A percentile compares a stretch with the other conserved stretches of the same genome.
phyloP scores from a whole-genome alignment of 2,797 vertebrate genomes.

The Semotilus atromaculatus region DNA sequence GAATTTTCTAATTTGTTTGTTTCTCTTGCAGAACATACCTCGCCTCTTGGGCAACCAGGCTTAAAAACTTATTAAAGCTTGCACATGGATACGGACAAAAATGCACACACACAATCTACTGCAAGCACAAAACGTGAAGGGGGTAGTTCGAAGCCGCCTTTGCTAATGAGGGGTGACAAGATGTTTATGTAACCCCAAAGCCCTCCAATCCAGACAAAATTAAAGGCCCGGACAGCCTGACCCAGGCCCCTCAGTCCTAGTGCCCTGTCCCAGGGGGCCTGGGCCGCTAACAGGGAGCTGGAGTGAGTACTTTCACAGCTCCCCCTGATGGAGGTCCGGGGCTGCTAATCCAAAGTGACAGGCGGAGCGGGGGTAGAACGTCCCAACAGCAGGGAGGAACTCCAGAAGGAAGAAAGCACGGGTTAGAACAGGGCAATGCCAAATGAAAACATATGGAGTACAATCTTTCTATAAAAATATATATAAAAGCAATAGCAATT shows the following conservation, averaged over 20 bases:
- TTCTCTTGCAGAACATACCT: slow-evolving; percentile 49
- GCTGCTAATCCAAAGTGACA: slow-evolving; percentile 79
- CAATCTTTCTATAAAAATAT: slow-evolving; percentile 5
- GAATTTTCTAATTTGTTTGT: slow-evolving; percentile 68
- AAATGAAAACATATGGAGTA: slow-evolving; percentile 50
- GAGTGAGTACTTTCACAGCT: slow-evolving; percentile 78
- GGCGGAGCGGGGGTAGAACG: slow-evolving; percentile 73
- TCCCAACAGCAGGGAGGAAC: slow-evolving; percentile 64
- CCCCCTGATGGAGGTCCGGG: slow-evolving; percentile 66
- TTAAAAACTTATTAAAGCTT: slow-evolving; percentile 60
- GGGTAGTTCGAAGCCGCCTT: slow-evolving; percentile 58
- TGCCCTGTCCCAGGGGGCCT: slow-evolving; percentile 63
- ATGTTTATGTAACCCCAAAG: slow-evolving; percentile 85
- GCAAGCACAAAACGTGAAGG: slow-evolving; percentile 42
- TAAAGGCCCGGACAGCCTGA: slow-evolving; percentile 75
- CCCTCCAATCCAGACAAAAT: slow-evolving; percentile 79
- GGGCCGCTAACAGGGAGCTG: slow-evolving; percentile 56
- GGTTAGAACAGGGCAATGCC: slow-evolving; percentile 61
- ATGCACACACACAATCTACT: slow-evolving; percentile 45
- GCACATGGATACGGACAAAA: slow-evolving; percentile 18
- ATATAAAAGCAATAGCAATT: slow-evolving; percentile 60
- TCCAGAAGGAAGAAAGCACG: slow-evolving; percentile 53
- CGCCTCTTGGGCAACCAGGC: slow-evolving; percentile 26
- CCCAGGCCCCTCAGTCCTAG: slow-evolving; percentile 66
- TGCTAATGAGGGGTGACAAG: slow-evolving; percentile 79